Evolutionary conservation across 2,113 vertebrate genomes (phyloP).

Genomic region (human): GRCh38 chr1:106039001-106039500

Average conservation of each 20-base stretch:
- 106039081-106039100: neutral
- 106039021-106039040: neutral
- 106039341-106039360: neutral
- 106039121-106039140: neutral
- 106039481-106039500: neutral
- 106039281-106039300: neutral
- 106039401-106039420: neutral
- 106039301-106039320: neutral
- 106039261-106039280: neutral
- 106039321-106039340: neutral
- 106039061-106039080: rapidly evolving
- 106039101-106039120: rapidly evolving
- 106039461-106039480: neutral
- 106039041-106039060: neutral
- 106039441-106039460: neutral
- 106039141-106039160: neutral
- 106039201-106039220: neutral
- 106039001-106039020: neutral
- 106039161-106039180: no score
- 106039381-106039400: neutral
- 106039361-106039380: neutral
- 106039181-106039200: neutral
- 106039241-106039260: neutral
- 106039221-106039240: neutral
- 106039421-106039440: no score